These are phyloP conservation scores for Aulostomus chinensis DNA, from an alignment of 2,797 vertebrate genomes.

Conservation along the genomic window DNA sequence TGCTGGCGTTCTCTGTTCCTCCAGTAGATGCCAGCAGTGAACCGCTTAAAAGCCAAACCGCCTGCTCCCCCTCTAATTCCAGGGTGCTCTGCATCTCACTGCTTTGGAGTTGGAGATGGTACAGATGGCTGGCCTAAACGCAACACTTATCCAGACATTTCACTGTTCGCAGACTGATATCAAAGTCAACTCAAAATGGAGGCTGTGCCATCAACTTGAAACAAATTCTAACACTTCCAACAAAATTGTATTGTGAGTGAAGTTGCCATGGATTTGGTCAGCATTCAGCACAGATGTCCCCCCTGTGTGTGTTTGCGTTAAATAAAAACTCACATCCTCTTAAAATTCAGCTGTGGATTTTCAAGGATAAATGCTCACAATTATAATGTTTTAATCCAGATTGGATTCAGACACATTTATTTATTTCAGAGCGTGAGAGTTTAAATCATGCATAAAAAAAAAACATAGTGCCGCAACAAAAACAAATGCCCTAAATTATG, in stretches of 20 bases:
- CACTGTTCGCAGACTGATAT: constrained; percentile 77
- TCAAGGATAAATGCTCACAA: constrained; percentile 73
- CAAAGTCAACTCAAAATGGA: constrained; percentile 80
- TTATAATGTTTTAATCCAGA: constrained; percentile 78
- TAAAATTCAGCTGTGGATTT: constrained; percentile 75
- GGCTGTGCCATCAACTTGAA: constrained; percentile 77
- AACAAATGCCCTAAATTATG: constrained; percentile 55
- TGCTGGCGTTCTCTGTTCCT: constrained; percentile 9
- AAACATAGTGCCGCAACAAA: constrained; percentile 11
- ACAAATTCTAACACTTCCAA: constrained; percentile 80
- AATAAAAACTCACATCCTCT: constrained; percentile 79
- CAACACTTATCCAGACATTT: constrained; percentile 80
- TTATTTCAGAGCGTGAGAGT: constrained; percentile 66
- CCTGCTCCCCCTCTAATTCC: constrained; percentile 4
- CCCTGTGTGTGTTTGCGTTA: constrained; percentile 69
- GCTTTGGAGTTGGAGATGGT: constrained; percentile 76
- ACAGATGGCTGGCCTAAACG: constrained; percentile 79
- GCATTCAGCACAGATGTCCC: constrained; percentile 77
- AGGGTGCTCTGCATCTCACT: constrained; percentile 50
- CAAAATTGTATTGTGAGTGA: constrained; percentile 79
- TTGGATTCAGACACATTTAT: constrained; percentile 72
- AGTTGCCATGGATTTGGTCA: constrained; percentile 72
- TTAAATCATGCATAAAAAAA: constrained; percentile 51
- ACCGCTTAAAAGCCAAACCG: constrained; percentile 51
- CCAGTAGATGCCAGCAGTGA: constrained; percentile 83